Base-by-base conservation (phyloP, 2,113 vertebrate species). In the Herpetotheres cachinnans region DNA sequence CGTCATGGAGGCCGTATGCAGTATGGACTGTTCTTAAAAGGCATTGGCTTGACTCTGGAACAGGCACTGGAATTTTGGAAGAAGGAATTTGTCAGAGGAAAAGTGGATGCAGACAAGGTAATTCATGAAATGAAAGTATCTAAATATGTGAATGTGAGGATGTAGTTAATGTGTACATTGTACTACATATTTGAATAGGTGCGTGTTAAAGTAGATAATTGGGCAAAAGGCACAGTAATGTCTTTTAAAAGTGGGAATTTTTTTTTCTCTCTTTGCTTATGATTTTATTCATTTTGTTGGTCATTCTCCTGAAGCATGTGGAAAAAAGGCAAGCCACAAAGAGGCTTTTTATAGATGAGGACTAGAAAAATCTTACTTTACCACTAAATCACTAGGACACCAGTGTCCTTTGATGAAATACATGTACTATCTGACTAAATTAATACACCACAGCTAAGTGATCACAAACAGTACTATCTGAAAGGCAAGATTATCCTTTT, bases 21-120 rank as follows among this genome's bases (percentile, higher is more conserved):
- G 56, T 99, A 99, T 0, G 99, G 99, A 4, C 99, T 99, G 55
- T 99, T 99, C 97, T 98, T 99, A 17, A 99, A 99, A 88, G 99
- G 99, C 81, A 99, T 99, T 5, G 99, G 99, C 77, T 97, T 99
- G 52, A 99, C 99, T 8, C 91, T 99, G 95, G 99, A 99, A 22
- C 99, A 99, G 96, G 99, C 99, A 0, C 93, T 99, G 97, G 99
- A 99, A 83, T 99, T 99, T 89, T 99, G 99, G 99, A 99, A 99
- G 97, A 98, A 98, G 2, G 99, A 99, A 95, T 99, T 99, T 92
- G 97, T 98, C 91, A 98, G 94, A 97, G 99, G 99, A 94, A 99
- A 99, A 96, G 98, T 99, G 92, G 99, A 99, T 69, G 97, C 98
- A n/a, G 99, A 99, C 83, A 99, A 99, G 99, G 99, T 99, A 99